Conservation (phyloP, 2,888 invertebrate genomes). For the Mythimna ferrago region DNA sequence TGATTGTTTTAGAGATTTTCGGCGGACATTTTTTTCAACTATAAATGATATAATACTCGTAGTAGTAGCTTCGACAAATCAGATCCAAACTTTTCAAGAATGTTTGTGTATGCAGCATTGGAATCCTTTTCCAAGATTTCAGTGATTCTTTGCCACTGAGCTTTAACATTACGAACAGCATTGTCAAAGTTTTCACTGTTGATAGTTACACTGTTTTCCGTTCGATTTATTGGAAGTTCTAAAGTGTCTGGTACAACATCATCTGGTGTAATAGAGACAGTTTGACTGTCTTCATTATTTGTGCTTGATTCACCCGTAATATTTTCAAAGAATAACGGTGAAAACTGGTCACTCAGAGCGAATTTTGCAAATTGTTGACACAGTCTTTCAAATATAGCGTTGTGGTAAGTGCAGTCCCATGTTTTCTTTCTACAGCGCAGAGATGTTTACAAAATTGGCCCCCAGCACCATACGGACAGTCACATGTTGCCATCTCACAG, state of each 20-base stretch:
- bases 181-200: conserved; percentile 35
- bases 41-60: conserved; percentile 53
- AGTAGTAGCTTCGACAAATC: conserved; percentile 45
- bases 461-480: too few relatives aligned
- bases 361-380: too few relatives aligned
- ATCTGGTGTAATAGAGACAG: background rate
- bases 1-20: background rate
- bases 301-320: too few relatives aligned
- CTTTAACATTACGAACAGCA: conserved; percentile 12
- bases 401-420: too few relatives aligned
- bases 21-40: conserved; percentile 34
- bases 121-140: conserved; percentile 8
- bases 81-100: conserved; percentile 6
- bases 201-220: conserved; percentile 16
- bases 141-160: conserved; percentile 23
- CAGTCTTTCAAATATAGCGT: too few relatives aligned
- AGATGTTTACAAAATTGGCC: too few relatives aligned
- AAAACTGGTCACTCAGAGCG: too few relatives aligned
- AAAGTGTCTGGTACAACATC: conserved; percentile 10
- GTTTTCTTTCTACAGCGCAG: too few relatives aligned
- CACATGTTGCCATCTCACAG: too few relatives aligned
- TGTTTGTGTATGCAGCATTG: conserved; percentile 7
- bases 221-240: conserved; percentile 25
- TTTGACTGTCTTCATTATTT: too few relatives aligned
- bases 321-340: too few relatives aligned